phyloP scores from a whole-genome alignment of 2,888 invertebrate species.

The Drosophila trichaetosa region DNA sequence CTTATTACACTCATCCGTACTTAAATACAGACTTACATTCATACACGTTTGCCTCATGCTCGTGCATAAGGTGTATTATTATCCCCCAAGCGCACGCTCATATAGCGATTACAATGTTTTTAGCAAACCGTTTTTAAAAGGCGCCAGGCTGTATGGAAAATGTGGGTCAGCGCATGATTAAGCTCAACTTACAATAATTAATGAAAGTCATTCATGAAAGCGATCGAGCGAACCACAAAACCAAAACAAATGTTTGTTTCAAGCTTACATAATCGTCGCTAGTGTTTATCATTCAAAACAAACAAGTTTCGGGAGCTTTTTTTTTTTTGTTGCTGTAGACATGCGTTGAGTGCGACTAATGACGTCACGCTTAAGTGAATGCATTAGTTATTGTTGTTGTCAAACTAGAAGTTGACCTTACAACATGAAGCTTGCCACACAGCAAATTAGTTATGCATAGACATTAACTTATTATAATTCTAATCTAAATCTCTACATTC shows the following conservation, averaged over 20 bases:
- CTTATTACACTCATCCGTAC: slow-evolving; percentile 7
- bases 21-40: not conserved
- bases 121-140: slow-evolving; percentile 16
- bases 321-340: slow-evolving; percentile 15
- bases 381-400: slow-evolving; percentile 47
- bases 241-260: slow-evolving; percentile 65
- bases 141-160: slow-evolving; percentile 32
- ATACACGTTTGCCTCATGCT: slow-evolving; percentile 2
- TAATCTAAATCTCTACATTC: slow-evolving; percentile 23
- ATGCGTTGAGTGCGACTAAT: slow-evolving; percentile 46
- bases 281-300: slow-evolving; percentile 48
- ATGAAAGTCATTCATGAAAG: slow-evolving; percentile 75
- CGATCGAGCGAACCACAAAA: slow-evolving; percentile 33
- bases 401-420: slow-evolving; percentile 68
- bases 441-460: slow-evolving; percentile 54
- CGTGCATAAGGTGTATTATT: slow-evolving; percentile 4
- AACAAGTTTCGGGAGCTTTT: slow-evolving; percentile 61
- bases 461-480: slow-evolving; percentile 28
- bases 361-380: slow-evolving; percentile 71
- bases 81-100: slow-evolving; percentile 12
- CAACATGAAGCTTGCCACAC: slow-evolving; percentile 43
- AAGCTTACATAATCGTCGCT: slow-evolving; percentile 62
- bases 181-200: slow-evolving; percentile 63
- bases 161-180: slow-evolving; percentile 66
- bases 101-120: slow-evolving; percentile 43